Conservation (phyloP, 2,888 invertebrate genomes). For the Dryadula phaetusa region DNA sequence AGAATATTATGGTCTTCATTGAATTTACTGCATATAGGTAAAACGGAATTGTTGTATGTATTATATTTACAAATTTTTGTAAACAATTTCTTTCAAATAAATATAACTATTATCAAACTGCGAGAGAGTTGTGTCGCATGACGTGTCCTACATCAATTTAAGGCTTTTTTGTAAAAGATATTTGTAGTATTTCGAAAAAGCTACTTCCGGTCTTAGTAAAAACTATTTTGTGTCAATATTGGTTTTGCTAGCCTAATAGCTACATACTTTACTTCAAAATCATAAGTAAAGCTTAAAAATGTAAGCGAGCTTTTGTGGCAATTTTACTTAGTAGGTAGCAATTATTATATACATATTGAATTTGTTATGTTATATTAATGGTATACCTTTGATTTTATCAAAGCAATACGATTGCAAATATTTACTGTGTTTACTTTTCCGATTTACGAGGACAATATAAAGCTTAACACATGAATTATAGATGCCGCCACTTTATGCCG, state of each 20-base stretch:
- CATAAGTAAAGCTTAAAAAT: no score
- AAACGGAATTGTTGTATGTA: not conserved
- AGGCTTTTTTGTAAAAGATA: no score
- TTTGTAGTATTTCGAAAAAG: no score
- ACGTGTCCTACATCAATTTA: no score
- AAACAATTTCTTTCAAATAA: no score
- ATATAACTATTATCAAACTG: no score
- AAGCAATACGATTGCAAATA: slow-evolving; percentile 3
- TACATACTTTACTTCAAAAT: not conserved
- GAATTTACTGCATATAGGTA: not conserved
- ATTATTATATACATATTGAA: not conserved
- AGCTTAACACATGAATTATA: slow-evolving; percentile 29
- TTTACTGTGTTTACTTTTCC: slow-evolving; percentile 25
- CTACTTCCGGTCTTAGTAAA: not conserved
- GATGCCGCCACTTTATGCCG: slow-evolving; percentile 53
- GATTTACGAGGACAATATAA: slow-evolving; percentile 43
- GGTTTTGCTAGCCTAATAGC: not conserved
- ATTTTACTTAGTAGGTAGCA: no score
- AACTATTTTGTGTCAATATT: not conserved
- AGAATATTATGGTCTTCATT: not conserved
- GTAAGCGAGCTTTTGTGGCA: no score
- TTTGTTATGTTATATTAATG: not conserved
- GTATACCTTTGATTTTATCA: not conserved
- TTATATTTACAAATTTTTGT: no score
- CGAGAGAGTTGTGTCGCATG: no score